Conservation (phyloP, 2,113 vertebrate species). For the Toxostoma redivivum region DNA sequence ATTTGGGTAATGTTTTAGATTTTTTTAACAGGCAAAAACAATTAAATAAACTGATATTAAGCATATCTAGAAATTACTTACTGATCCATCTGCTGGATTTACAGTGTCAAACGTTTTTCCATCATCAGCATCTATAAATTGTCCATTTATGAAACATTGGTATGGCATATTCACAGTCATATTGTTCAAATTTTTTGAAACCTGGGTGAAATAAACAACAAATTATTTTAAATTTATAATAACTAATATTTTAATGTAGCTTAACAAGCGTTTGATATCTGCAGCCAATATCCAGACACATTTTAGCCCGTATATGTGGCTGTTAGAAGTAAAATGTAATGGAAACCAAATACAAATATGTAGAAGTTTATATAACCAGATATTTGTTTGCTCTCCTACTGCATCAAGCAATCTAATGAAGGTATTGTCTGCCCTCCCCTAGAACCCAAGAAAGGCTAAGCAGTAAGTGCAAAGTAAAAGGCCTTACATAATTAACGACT, state of each 20-base stretch:
- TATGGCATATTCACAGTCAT: constrained; percentile 83
- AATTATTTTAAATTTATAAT: not conserved
- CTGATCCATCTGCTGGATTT: constrained; percentile 82
- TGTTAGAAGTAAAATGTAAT: not conserved
- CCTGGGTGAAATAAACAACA: constrained; percentile 52
- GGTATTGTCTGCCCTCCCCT: not conserved
- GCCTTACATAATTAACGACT: constrained; percentile 75
- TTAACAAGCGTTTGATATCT: not conserved
- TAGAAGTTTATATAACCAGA: not conserved
- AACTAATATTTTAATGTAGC: not conserved
- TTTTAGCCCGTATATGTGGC: not conserved
- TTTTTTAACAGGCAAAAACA: not conserved
- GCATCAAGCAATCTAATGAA: not conserved
- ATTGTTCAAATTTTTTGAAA: constrained; percentile 75
- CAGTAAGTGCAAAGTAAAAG: not conserved
- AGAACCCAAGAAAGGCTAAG: not conserved
- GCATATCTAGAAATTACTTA: constrained; percentile 62
- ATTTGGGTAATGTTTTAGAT: not conserved
- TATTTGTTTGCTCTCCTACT: not conserved
- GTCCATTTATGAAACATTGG: constrained; percentile 84
- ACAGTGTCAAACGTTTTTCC: constrained; percentile 78
- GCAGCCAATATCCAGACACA: not conserved
- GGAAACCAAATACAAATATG: not conserved
- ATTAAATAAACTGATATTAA: not conserved
- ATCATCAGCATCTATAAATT: constrained; percentile 74